phyloP scores from a whole-genome alignment of 2,888 invertebrate species.

The Melitaea athalia region DNA sequence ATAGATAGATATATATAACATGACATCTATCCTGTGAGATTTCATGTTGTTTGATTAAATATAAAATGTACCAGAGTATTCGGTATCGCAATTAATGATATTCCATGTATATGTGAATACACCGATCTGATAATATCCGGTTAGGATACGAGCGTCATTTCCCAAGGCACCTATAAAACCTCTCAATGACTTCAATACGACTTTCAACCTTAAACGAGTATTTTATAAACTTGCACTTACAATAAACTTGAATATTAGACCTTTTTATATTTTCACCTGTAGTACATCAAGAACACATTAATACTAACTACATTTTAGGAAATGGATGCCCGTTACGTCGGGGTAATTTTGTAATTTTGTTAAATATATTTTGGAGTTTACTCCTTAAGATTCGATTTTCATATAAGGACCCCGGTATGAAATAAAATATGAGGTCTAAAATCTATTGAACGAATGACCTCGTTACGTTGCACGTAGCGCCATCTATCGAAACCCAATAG shows the following conservation, averaged over 20 bases:
- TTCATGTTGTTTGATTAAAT: neutral
- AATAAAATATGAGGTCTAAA: too few relatives aligned
- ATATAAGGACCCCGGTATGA: too few relatives aligned
- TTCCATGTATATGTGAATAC: neutral
- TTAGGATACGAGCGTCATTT: conserved; percentile 19
- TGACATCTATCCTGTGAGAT: neutral
- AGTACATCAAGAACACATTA: too few relatives aligned
- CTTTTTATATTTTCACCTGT: neutral
- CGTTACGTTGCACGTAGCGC: too few relatives aligned
- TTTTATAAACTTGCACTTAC: neutral
- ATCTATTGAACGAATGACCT: too few relatives aligned
- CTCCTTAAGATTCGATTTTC: too few relatives aligned
- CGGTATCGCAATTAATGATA: neutral
- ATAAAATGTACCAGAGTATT: conserved; percentile 3
- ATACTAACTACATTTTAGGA: too few relatives aligned
- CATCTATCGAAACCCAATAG: too few relatives aligned
- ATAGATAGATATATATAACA: too few relatives aligned
- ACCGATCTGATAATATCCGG: conserved; percentile 18
- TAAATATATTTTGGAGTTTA: too few relatives aligned
- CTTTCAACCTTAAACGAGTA: neutral
- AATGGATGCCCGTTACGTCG: too few relatives aligned
- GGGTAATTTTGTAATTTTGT: too few relatives aligned
- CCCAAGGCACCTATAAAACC: conserved; percentile 17
- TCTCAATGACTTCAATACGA: neutral
- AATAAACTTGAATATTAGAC: neutral